A percentile compares a stretch with the other conserved stretches of the same genome.
phyloP scores from a whole-genome alignment of 2,113 vertebrate species.

The Callorhinus ursinus region DNA sequence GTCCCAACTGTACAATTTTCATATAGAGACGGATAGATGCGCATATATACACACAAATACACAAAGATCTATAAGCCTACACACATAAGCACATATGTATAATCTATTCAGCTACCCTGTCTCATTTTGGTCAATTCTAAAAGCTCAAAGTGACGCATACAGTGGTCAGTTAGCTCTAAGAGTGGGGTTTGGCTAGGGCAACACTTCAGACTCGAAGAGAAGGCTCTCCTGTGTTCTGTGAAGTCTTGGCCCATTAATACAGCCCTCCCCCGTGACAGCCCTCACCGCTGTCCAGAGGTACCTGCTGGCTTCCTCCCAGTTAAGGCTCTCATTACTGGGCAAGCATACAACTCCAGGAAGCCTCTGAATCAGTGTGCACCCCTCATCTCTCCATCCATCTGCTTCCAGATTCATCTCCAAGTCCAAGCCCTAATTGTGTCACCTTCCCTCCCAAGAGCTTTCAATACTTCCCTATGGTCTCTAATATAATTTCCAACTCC shows the following conservation, averaged over 20 bases:
- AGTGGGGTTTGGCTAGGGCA: not conserved
- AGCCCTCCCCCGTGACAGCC: not conserved
- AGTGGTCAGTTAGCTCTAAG: not conserved
- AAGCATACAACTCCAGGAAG: not conserved
- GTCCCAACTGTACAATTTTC: slow-evolving; percentile 22
- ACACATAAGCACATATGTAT: not conserved
- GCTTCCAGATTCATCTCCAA: slow-evolving; percentile 14
- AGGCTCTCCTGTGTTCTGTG: not conserved
- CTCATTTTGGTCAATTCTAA: slow-evolving; percentile 2
- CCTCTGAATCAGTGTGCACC: not conserved
- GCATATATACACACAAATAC: not conserved
- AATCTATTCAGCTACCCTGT: not conserved
- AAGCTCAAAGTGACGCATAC: not conserved
- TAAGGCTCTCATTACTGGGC: not conserved
- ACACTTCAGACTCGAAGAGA: slow-evolving; percentile 4
- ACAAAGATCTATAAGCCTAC: not conserved
- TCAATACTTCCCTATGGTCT: not conserved
- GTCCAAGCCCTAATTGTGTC: not conserved
- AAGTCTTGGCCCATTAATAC: not conserved
- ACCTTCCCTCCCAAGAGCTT: not conserved
- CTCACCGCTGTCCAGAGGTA: not conserved
- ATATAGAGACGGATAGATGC: not conserved
- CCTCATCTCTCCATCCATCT: not conserved
- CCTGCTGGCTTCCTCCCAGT: not conserved
- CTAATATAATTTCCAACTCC: not conserved